A percentile compares a stretch with the other conserved stretches of the same genome.
Conservation (phyloP, 1,140 invertebrate species). For the Macrobrachium nipponense region DNA sequence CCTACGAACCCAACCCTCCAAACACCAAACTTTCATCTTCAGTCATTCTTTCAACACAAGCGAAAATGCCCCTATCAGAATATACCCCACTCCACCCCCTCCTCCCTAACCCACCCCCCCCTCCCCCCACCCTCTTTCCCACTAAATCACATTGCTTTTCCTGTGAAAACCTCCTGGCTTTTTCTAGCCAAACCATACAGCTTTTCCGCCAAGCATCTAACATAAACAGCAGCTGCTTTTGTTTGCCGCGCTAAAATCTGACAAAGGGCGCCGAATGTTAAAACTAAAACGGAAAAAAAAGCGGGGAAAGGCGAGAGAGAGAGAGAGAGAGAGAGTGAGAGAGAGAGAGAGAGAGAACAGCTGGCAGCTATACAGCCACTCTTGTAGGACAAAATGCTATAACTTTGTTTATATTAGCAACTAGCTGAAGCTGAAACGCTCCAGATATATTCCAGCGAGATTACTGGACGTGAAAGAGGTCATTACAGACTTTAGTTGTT, state of each 20-base stretch:
- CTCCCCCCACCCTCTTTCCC: background rate
- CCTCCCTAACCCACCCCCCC: too few species aligned
- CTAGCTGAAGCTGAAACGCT: too few species aligned
- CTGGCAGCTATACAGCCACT: background rate
- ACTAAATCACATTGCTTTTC: background rate
- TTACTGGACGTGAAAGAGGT: too few species aligned
- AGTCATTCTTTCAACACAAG: background rate
- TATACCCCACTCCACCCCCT: too few species aligned
- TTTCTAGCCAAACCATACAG: background rate
- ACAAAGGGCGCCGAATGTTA: background rate
- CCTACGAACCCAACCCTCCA: too few species aligned
- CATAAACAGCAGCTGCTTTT: constrained; percentile 22
- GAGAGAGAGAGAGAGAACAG: background rate
- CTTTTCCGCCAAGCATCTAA: background rate
- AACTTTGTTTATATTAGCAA: too few species aligned
- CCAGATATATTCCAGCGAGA: too few species aligned
- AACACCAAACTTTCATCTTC: background rate
- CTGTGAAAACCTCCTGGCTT: background rate
- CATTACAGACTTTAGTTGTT: too few species aligned
- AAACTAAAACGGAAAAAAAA: background rate
- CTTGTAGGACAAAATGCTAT: too few species aligned
- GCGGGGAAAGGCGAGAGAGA: too few species aligned
- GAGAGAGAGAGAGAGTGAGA: too few species aligned
- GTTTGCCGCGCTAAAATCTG: constrained; percentile 16
- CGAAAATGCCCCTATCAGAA: too few species aligned